Evolutionary conservation across 2,797 vertebrate genomes (phyloP).

Genomic region (Alca torda): DNA sequence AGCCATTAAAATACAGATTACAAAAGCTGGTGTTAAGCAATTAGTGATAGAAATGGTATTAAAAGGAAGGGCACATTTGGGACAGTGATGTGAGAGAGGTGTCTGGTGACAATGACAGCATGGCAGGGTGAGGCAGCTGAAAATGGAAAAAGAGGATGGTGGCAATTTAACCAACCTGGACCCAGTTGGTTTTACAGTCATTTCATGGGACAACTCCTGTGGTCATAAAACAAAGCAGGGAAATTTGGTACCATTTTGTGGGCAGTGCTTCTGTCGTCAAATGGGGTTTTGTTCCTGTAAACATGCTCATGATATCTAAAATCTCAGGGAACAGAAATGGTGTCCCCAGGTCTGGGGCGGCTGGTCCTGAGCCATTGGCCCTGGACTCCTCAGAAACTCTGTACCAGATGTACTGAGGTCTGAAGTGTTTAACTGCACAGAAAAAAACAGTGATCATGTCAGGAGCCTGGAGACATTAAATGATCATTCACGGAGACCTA

Average conservation of each 20-base stretch:
- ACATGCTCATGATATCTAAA: background rate
- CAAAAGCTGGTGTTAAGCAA: background rate
- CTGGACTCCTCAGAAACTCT: background rate
- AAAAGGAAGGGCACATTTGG: background rate
- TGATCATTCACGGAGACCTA: background rate
- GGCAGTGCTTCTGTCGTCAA: background rate
- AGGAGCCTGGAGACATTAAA: background rate
- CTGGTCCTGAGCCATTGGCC: background rate
- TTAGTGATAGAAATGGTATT: background rate
- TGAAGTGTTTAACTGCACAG: background rate
- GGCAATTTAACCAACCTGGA: background rate
- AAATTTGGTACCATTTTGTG: background rate
- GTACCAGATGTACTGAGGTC: background rate
- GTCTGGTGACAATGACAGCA: background rate
- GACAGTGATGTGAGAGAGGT: background rate
- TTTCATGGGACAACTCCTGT: background rate
- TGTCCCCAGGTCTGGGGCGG: background rate
- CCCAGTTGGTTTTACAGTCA: background rate
- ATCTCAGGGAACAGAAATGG: background rate
- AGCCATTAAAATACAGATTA: background rate
- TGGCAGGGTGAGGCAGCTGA: background rate
- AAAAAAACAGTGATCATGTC: background rate
- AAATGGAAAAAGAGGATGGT: background rate
- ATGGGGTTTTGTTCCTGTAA: background rate
- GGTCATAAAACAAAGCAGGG: background rate